phyloP scores from a whole-genome alignment of 2,888 invertebrate genomes.

The Drosophila eohydei region DNA sequence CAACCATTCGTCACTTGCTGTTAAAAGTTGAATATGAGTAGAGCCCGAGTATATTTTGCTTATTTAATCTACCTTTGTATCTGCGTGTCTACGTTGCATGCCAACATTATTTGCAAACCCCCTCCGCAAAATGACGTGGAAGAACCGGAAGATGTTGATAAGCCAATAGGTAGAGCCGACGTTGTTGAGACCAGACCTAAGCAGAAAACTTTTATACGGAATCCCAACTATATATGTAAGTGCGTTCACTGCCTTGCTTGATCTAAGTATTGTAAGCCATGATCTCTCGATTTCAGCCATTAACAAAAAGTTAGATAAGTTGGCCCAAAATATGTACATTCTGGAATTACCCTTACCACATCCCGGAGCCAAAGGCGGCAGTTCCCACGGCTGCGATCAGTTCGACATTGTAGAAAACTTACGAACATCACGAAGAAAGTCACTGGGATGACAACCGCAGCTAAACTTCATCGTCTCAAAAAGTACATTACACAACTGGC shows the following conservation, averaged over 20 bases:
- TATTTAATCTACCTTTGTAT: conserved; percentile 6
- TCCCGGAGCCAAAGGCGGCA: conserved; percentile 31
- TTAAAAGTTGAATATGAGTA: conserved; percentile 15
- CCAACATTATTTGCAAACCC: conserved; percentile 8
- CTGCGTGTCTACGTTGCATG: neutral
- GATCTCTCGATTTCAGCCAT: conserved; percentile 9
- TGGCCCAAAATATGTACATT: conserved; percentile 8
- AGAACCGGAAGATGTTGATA: too few species aligned
- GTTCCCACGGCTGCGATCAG: conserved; percentile 28
- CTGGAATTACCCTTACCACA: conserved; percentile 17
- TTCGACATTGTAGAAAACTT: neutral
- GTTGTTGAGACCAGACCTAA: conserved; percentile 8
- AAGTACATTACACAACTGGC: too few species aligned
- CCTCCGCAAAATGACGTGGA: neutral
- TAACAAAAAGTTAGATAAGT: conserved; percentile 3
- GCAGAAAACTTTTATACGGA: conserved; percentile 35
- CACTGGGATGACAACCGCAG: too few species aligned
- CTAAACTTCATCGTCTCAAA: too few species aligned
- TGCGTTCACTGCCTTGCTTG: neutral
- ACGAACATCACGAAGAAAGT: neutral
- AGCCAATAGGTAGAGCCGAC: too few species aligned
- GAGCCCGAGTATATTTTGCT: neutral
- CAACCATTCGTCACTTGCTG: accelerated
- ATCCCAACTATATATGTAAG: conserved; percentile 42
- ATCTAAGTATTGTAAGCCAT: neutral